These are phyloP conservation scores for Harpagifer antarcticus DNA, from an alignment of 2,797 vertebrate species.

Conservation along the genomic window DNA sequence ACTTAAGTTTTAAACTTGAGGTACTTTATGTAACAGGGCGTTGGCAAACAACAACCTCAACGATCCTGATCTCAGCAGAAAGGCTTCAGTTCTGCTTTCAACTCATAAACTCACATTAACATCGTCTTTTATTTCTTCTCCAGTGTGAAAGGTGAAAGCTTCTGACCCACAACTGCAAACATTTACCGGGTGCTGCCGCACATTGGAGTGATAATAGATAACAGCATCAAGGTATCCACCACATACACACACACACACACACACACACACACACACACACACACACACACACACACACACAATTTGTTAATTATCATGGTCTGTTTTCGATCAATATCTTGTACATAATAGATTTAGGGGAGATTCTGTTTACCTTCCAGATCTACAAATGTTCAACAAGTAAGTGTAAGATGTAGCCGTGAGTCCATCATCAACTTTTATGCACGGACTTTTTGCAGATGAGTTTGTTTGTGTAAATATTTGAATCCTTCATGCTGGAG, in stretches of 20 bases:
- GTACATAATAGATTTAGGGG: conserved; percentile 22
- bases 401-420: conserved; percentile 24
- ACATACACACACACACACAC: background rate
- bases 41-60: no score
- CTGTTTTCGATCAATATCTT: conserved; percentile 8
- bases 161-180: conserved; percentile 45
- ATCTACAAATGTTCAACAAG: conserved; percentile 37
- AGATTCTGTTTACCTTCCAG: conserved; percentile 41
- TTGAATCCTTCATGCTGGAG: background rate
- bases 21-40: no score
- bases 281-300: background rate
- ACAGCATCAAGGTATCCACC: conserved; percentile 63
- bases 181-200: conserved; percentile 41
- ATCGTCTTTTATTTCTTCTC: conserved; percentile 10
- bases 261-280: conserved; percentile 1
- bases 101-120: no score
- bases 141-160: conserved; percentile 59
- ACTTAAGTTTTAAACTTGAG: no score
- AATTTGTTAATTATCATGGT: conserved; percentile 9
- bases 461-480: conserved; percentile 18
- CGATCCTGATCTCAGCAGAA: no score
- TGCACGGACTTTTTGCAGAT: conserved; percentile 6
- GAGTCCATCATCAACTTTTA: conserved; percentile 9
- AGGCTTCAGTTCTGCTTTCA: no score
- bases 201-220: conserved; percentile 14